phyloP scores from a whole-genome alignment of 2,797 vertebrate genomes.

The Thaleichthys pacificus region DNA sequence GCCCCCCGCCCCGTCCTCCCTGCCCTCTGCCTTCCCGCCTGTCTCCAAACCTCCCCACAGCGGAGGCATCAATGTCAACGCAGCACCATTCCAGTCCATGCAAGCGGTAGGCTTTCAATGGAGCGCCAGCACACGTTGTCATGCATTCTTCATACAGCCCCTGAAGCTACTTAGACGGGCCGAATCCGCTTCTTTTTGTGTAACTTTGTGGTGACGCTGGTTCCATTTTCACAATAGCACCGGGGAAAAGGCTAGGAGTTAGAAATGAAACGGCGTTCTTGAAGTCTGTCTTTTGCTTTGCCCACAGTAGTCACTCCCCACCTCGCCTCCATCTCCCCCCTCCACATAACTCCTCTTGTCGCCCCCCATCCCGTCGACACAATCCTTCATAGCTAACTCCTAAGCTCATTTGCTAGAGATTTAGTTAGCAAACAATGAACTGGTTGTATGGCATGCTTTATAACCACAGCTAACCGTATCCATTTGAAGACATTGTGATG shows the following conservation, averaged over 20 bases:
- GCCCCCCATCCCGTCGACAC: neutral
- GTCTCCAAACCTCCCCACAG: conserved; percentile 93
- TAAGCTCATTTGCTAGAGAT: neutral
- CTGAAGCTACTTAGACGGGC: neutral
- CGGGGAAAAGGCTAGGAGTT: neutral
- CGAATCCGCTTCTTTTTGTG: too few relatives aligned
- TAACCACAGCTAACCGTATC: neutral
- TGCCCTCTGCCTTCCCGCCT: conserved; percentile 92
- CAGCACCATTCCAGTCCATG: conserved; percentile 99
- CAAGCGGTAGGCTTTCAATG: conserved; percentile 84
- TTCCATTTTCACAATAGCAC: neutral
- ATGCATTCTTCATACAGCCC: neutral
- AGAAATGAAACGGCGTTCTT: neutral
- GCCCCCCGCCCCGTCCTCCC: conserved; percentile 83
- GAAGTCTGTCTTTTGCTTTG: neutral
- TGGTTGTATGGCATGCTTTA: neutral
- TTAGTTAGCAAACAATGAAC: conserved; percentile 7
- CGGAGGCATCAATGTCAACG: conserved; percentile 99
- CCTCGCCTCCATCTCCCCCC: neutral
- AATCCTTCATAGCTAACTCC: neutral
- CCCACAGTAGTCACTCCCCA: neutral
- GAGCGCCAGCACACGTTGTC: neutral
- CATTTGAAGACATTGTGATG: neutral
- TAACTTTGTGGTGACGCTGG: too few relatives aligned
- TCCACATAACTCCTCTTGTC: neutral